A percentile compares a stretch with the other conserved stretches of the same genome.
Conservation (phyloP, 1,140 invertebrate species). For the Harlomillsia oculata region DNA sequence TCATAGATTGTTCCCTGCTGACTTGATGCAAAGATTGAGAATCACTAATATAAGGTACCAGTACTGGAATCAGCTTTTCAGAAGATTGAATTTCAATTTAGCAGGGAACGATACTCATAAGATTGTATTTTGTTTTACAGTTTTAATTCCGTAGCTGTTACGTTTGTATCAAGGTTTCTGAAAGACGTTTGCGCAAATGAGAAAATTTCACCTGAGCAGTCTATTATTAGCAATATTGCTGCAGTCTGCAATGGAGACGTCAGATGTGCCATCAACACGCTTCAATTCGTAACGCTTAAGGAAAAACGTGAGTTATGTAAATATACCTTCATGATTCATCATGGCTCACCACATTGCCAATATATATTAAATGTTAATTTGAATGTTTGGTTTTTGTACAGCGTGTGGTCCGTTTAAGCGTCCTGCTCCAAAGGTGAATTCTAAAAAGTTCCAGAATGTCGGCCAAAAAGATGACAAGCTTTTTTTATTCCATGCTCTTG, state of each 20-base stretch:
- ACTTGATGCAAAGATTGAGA: slow-evolving; percentile 5
- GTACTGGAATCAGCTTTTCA: too few relatives aligned
- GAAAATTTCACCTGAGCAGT: background rate
- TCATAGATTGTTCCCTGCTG: slow-evolving; percentile 23
- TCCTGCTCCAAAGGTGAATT: background rate
- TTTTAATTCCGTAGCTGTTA: slow-evolving; percentile 26
- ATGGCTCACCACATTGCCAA: background rate
- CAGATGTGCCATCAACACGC: slow-evolving; percentile 27
- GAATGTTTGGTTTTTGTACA: background rate
- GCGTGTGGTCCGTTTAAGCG: background rate
- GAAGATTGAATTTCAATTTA: background rate
- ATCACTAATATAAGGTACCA: too few relatives aligned
- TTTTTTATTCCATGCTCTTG: slow-evolving; percentile 27
- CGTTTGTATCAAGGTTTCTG: slow-evolving; percentile 23
- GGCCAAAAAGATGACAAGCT: slow-evolving; percentile 29
- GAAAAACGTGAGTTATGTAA: slow-evolving; percentile 7
- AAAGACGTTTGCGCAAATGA: slow-evolving; percentile 8
- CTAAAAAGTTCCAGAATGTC: too few relatives aligned
- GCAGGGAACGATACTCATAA: too few relatives aligned
- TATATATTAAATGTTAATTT: background rate
- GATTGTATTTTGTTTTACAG: slow-evolving; percentile 18
- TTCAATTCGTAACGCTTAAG: slow-evolving; percentile 24
- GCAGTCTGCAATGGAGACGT: slow-evolving; percentile 23
- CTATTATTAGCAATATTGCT: slow-evolving; percentile 10
- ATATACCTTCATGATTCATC: background rate